Conservation (phyloP, 2,113 vertebrate species). For the Hiodon tergisus region DNA sequence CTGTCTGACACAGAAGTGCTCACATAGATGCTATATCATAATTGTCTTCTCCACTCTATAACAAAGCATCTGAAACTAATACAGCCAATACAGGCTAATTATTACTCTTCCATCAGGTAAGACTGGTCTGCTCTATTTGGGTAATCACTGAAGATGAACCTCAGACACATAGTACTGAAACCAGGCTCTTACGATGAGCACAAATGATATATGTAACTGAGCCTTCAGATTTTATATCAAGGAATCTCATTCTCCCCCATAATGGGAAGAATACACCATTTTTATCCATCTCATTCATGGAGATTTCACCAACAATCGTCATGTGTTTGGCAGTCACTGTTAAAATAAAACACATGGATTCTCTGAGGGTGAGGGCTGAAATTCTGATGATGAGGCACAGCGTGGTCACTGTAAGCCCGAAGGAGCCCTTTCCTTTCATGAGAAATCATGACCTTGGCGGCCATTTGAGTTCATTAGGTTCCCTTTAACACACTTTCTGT, state of each 20-base stretch:
- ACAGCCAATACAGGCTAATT: conserved; percentile 22
- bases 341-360: conserved; percentile 38
- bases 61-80: neutral
- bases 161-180: conserved; percentile 38
- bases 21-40: neutral
- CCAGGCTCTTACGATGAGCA: conserved; percentile 36
- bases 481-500: conserved; percentile 37
- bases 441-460: conserved; percentile 39
- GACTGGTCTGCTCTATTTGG: conserved; percentile 14
- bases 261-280: conserved; percentile 47
- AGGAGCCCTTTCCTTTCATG: conserved; percentile 35
- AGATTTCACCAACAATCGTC: conserved; percentile 47
- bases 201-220: conserved; percentile 55
- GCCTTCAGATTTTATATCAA: conserved; percentile 57
- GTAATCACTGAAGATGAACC: conserved; percentile 35
- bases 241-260: conserved; percentile 44
- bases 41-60: neutral
- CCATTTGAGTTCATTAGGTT: conserved; percentile 39
- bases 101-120: conserved; percentile 28
- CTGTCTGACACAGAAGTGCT: neutral
- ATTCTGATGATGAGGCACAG: conserved; percentile 45
- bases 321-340: conserved; percentile 28
- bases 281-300: conserved; percentile 44
- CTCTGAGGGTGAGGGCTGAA: conserved; percentile 47
- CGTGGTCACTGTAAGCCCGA: conserved; percentile 39